Base-by-base conservation (phyloP, 2,113 vertebrate genomes). In the Holacanthus passer region DNA sequence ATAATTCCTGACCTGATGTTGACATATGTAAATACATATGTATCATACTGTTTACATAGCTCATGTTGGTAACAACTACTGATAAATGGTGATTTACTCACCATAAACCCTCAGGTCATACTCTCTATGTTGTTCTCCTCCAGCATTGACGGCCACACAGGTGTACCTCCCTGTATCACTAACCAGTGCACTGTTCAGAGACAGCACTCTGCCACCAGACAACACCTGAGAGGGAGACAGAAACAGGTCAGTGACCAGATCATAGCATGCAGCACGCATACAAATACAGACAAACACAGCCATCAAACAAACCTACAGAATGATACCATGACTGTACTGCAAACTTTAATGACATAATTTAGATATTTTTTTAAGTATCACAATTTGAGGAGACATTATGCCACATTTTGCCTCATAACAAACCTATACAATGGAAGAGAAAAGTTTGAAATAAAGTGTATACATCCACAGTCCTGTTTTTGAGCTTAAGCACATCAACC, bases 71-170 rank as follows among this genome's bases (percentile, higher is more conserved):
- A 53, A 62, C 19, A 64, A 43, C 29, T 24, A 31, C 5, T 60
- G 17, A 52, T 3, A 62, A 75, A 62, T 14, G 7, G 5, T 35
- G 17, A 55, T 68, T 52, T 56, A 75, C 97, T 97, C 91, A 99
- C 98, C 97, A 12, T 97, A 94, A 39, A 99, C 97, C 16, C 79
- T 95, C 59, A 99, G 95, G 71, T 97, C 94, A 3, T 94, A 93
- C 41, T 98, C 96, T 58, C 91, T 95, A 7, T 97, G 97, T 68
- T 96, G 96, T 73, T 99, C 98, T 10, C 98, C 98, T 0, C 97
- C 98, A 13, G 98, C 97, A 0, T 98, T 99, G 76, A 99, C 93
- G 0, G 98, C 98, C 84, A 99, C 97, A 56, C 98, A 99, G 4
- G 96, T 97, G 82, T 96, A 99, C 31, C 83, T 96, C 52, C 98